Evolutionary conservation across 2,797 vertebrate genomes (phyloP), one percentile per base, ranked within the genome.

Genomic region (Phoxinus dragarum): DNA sequence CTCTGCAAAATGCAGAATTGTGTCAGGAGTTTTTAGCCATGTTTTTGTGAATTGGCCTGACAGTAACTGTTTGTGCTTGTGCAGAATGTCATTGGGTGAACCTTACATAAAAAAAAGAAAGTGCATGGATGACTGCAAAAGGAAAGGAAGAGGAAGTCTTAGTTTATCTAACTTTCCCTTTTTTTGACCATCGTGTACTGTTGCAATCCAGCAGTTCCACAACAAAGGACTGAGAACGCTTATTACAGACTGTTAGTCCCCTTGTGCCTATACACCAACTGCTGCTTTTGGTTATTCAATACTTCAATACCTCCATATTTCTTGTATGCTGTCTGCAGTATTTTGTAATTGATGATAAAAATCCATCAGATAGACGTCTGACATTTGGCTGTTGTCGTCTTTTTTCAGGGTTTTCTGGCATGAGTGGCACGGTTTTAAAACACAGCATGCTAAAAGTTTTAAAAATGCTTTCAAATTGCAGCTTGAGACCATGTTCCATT

Each of bases 171-270:
- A 76, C 78, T 72, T 71, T 80, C 36, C 61, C 21, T 56, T 31
- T 64, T 59, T 44, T 73, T 71, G 31, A 71, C 81, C 56, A 81
- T 54, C 21, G 38, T 61, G 52, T 34, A 31, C 38, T 47, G 72
- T 67, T 59, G 82, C 54, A 84, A 77, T 80, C 80, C 56, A 72
- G 38, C 11, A 80, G 14, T 47, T 72, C 31, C 54, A 36, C 76
- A 79, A 87, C 44, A 84, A 42, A 31, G 36, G n/a, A 73, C 1
- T 17, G n/a, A 66, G 56, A 66, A 31, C 0, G 4, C 47, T 81
- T 27, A 12, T 17, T 66, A 61, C 16, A 27, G 75, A 52, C 72
- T 74, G 27, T 2, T 31, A 73, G 27, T 59, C 36, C 2, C 38
- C 36, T 59, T 56, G 52, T n/a, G 11, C 14, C 21, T n/a, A 11